A percentile compares a stretch with the other conserved stretches of the same genome.
phyloP scores from a whole-genome alignment of 2,113 vertebrate species.

The Gadus chalcogrammus region DNA sequence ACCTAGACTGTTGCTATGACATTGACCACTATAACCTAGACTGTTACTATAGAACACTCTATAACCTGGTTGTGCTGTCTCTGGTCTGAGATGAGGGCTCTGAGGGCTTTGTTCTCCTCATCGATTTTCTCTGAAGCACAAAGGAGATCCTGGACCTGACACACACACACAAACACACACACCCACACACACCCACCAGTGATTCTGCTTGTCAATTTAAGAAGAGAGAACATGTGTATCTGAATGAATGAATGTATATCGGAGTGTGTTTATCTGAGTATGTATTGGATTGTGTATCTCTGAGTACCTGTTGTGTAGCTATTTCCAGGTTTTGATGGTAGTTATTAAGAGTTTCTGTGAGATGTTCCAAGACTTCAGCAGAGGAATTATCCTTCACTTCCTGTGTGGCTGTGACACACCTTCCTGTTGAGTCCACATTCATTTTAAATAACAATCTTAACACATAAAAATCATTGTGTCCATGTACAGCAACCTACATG shows the following conservation, averaged over 20 bases:
- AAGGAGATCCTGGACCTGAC: background rate
- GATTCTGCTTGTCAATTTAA: no score
- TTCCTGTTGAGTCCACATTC: slow-evolving; percentile 61
- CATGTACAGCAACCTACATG: no score
- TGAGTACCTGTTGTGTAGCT: background rate
- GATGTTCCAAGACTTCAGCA: background rate
- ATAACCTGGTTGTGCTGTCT: background rate
- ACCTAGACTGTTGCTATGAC: no score
- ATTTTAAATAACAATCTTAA: slow-evolving; percentile 24
- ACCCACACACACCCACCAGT: no score
- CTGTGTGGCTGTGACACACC: slow-evolving; percentile 28
- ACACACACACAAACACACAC: background rate
- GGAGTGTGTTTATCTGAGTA: background rate
- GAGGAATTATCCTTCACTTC: background rate
- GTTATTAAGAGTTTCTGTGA: background rate
- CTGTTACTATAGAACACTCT: background rate
- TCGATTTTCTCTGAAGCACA: background rate
- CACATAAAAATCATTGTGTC: background rate
- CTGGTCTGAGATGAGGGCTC: background rate
- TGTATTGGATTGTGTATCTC: slow-evolving; percentile 4
- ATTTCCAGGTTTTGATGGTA: background rate
- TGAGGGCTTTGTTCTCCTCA: background rate
- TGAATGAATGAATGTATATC: slow-evolving; percentile 2
- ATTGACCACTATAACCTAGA: no score
- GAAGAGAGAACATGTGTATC: slow-evolving; percentile 5